phyloP scores from a whole-genome alignment of 2,797 vertebrate genomes.

The Ispidina picta region DNA sequence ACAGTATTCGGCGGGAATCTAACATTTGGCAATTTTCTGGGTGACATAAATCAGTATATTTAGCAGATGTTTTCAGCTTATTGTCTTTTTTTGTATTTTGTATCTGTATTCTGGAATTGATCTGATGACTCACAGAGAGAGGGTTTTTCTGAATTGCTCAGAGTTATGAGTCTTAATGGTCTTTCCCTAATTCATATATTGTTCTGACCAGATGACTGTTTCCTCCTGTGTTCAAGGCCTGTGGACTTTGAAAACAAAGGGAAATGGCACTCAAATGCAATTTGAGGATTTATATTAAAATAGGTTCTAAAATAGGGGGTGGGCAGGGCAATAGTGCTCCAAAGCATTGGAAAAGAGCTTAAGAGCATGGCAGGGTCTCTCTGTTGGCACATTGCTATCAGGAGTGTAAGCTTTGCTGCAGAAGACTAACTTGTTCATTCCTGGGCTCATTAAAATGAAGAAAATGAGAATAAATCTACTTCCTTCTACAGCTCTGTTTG shows the following conservation, averaged over 20 bases:
- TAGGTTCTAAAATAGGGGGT: neutral
- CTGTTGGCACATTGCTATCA: neutral
- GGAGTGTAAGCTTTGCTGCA: neutral
- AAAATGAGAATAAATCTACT: neutral
- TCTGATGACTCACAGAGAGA: neutral
- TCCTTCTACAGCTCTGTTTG: neutral
- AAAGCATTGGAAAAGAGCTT: neutral
- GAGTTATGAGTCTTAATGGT: neutral
- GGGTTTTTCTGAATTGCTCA: neutral
- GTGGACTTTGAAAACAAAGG: neutral
- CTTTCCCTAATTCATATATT: neutral
- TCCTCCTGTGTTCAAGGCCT: neutral
- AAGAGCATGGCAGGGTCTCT: neutral
- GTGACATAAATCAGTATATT: conserved; percentile 27
- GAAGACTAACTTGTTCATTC: neutral
- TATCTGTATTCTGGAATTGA: neutral
- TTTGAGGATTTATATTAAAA: neutral
- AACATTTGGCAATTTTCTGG: conserved; percentile 15
- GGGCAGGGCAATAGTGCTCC: neutral
- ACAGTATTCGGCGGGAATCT: neutral
- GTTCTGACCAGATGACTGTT: neutral
- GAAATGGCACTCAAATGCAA: neutral
- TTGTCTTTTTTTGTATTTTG: neutral
- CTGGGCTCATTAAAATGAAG: neutral
- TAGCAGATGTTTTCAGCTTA: conserved; percentile 11